Evolutionary conservation across 2,888 invertebrate genomes (phyloP).

Genomic region (Norana najaformis): DNA sequence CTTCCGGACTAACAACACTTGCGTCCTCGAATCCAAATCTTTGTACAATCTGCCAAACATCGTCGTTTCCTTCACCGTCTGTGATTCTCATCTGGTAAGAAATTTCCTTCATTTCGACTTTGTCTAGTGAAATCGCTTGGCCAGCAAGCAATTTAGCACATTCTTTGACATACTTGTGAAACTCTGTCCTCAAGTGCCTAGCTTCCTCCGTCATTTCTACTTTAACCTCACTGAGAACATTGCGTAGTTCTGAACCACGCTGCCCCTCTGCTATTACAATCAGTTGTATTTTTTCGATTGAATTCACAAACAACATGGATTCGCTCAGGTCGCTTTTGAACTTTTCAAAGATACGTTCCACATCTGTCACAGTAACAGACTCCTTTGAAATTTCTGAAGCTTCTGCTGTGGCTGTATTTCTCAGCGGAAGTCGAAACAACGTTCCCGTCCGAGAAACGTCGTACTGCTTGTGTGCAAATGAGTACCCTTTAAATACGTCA

Average conservation of each 20-base stretch:
- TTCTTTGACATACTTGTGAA: not conserved
- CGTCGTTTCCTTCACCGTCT: slow-evolving; percentile 43
- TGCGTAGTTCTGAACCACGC: not conserved
- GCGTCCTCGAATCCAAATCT: slow-evolving; percentile 47
- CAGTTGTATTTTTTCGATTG: slow-evolving; percentile 48
- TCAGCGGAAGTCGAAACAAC: slow-evolving; percentile 55
- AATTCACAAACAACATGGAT: slow-evolving; percentile 53
- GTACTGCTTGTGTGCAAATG: slow-evolving; percentile 44
- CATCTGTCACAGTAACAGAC: slow-evolving; percentile 37
- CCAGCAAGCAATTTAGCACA: slow-evolving; percentile 37
- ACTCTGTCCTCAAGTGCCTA: not conserved
- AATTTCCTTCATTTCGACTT: slow-evolving; percentile 29
- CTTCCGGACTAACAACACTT: slow-evolving; percentile 34
- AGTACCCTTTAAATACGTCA: slow-evolving; percentile 50
- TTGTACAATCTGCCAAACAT: slow-evolving; percentile 49
- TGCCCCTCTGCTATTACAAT: slow-evolving; percentile 37
- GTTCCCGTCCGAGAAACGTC: slow-evolving; percentile 42
- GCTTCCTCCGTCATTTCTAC: slow-evolving; percentile 33
- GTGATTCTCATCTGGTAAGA: slow-evolving; percentile 41
- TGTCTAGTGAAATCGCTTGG: not conserved
- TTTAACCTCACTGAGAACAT: slow-evolving; percentile 30
- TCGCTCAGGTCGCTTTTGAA: slow-evolving; percentile 49
- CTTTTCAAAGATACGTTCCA: slow-evolving; percentile 45
- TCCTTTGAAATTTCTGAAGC: slow-evolving; percentile 48
- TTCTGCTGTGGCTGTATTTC: slow-evolving; percentile 48